Evolutionary conservation across 2,797 vertebrate species (phyloP), one percentile per base, ranked within the genome.

Genomic region (Cygnus olor): DNA sequence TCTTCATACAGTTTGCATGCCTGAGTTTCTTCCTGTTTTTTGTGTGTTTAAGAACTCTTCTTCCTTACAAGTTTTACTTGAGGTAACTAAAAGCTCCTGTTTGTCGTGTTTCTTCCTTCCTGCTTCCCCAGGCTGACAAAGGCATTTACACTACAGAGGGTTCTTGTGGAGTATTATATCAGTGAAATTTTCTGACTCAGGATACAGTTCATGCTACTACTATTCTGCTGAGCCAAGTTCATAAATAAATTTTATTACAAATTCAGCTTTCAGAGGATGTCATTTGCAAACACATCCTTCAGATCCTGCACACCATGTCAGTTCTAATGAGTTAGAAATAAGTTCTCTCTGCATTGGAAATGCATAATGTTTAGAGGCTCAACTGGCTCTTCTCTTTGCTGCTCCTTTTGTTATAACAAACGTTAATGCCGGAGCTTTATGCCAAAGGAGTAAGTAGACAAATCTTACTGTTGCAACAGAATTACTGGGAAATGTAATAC

Each of bases 241-340:
- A 76, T 69, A 91, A 93, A 76, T 88, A 92, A 79, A 30, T 93
- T 92, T 70, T 91, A 88, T 88, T 81, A 66, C 28, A 45, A 70
- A 84, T 79, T 88, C 79, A 74, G 5, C 58, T 94, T 80, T 94
- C 65, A 92, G 25, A 69, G 56, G 64, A 47, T 34, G 38, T 69
- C 30, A 77, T 92, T 94, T 93, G 65, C 24, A 89, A 84, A 89
- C 25, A 51, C 45, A 82, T 65, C 58, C 34, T 90, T 94, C 42
- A 85, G 83, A 53, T 38, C 60, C 32, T 44, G 22, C 36, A 44
- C 34, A 49, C 79, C 56, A 11, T n/a, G 74, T 66, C 38, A 78
- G n/a, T 76, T 91, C 73, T 90, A 80, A 90, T 10, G n/a, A 77
- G 47, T 80, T 45, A 81, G 80, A 91, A 93, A 81, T 77, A 81